These are phyloP conservation scores for Chromobotia macracanthus DNA, from an alignment of 2,797 vertebrate genomes.

Conservation along the genomic window DNA sequence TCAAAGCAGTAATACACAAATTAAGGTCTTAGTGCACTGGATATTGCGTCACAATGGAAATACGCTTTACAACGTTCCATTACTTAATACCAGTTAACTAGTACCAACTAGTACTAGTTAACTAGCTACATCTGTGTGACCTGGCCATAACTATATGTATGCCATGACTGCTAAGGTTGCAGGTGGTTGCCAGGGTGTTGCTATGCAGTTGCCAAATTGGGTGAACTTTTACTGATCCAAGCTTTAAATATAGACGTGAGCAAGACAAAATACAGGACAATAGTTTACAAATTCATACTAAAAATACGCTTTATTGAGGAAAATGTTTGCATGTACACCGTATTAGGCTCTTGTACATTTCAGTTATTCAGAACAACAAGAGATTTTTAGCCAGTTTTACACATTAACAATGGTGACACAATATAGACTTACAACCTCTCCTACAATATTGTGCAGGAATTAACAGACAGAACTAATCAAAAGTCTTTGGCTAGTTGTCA, in stretches of 20 bases:
- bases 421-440: not conserved
- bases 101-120: too few species aligned
- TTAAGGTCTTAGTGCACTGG: not conserved
- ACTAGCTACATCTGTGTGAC: not conserved
- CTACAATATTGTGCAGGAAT: slow-evolving; percentile 6
- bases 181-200: too few species aligned
- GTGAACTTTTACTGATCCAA: too few species aligned
- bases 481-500: slow-evolving; percentile 33
- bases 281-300: slow-evolving; percentile 33
- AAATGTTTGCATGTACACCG: slow-evolving; percentile 13
- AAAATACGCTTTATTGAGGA: slow-evolving; percentile 52
- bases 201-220: too few species aligned
- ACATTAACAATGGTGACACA: slow-evolving; percentile 7
- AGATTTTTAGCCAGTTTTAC: slow-evolving; percentile 26
- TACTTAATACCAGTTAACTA: not conserved
- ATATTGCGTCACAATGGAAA: too few species aligned
- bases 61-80: too few species aligned
- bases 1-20: slow-evolving; percentile 1
- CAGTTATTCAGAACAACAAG: slow-evolving; percentile 3
- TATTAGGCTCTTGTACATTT: slow-evolving; percentile 42
- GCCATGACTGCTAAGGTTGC: not conserved
- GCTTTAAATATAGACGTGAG: not conserved
- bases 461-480: not conserved
- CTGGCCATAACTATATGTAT: not conserved
- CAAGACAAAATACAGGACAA: not conserved